These are phyloP conservation scores for Mormyrops boulengeri DNA, from an alignment of 2,797 vertebrate genomes.

Conservation along the genomic window DNA sequence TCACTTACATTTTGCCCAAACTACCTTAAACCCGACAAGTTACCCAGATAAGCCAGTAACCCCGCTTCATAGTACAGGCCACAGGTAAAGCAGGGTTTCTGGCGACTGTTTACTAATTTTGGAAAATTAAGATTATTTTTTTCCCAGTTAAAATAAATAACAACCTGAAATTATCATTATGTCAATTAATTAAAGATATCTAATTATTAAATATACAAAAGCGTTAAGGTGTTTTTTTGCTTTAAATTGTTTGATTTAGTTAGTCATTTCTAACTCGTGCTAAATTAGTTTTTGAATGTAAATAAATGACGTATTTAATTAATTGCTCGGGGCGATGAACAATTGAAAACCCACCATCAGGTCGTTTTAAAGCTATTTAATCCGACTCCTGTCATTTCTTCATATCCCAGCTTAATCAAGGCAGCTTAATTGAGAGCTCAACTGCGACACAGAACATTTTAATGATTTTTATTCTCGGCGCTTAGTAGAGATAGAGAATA, in stretches of 20 bases:
- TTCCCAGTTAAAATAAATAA: neutral
- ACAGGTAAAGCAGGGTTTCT: neutral
- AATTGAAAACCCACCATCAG: neutral
- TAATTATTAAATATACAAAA: neutral
- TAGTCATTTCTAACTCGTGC: neutral
- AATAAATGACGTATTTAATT: neutral
- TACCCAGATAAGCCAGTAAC: no score
- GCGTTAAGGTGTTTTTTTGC: neutral
- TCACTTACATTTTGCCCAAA: no score
- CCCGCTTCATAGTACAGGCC: no score
- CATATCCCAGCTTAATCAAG: neutral
- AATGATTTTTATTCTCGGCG: neutral
- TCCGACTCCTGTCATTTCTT: neutral
- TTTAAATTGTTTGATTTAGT: neutral
- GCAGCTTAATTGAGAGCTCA: neutral
- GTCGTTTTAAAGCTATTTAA: neutral
- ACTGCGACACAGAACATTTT: neutral
- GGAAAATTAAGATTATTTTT: neutral
- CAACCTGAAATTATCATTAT: neutral
- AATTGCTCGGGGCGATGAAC: neutral
- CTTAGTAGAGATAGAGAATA: neutral
- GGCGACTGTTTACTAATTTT: neutral
- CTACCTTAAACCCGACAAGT: no score
- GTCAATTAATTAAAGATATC: neutral
- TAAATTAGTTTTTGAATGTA: neutral